Percentiles rank a stretch among this genome's conserved stretches.
Evolutionary conservation across 2,113 vertebrate species (phyloP).

Genomic region (Verasper variegatus): DNA sequence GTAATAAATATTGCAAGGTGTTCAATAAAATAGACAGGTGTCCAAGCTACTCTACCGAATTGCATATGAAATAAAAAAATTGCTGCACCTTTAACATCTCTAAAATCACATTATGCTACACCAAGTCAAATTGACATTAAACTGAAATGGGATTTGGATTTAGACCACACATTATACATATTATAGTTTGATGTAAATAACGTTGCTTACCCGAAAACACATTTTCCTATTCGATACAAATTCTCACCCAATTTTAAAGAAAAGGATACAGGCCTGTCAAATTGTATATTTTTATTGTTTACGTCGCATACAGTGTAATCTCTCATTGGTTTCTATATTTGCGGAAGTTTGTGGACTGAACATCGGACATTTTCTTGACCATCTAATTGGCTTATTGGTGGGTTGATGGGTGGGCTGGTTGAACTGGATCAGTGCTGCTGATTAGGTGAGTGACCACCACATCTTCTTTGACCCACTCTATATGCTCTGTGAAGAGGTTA

Average conservation of each 20-base stretch:
- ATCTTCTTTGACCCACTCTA: conserved; percentile 40
- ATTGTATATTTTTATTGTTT: conserved; percentile 74
- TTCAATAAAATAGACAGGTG: too few species aligned
- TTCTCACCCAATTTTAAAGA: conserved; percentile 17
- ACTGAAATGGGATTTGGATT: too few species aligned
- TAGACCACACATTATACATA: neutral
- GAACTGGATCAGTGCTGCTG: conserved; percentile 43
- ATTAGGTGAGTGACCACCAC: conserved; percentile 34
- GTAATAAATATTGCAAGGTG: too few species aligned
- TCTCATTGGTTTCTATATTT: conserved; percentile 77
- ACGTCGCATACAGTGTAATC: conserved; percentile 82
- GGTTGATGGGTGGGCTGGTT: conserved; percentile 45
- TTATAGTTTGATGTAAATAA: too few species aligned
- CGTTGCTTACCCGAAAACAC: too few species aligned
- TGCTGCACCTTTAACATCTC: neutral
- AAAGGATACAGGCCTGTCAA: conserved; percentile 44
- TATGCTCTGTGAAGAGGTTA: conserved; percentile 22
- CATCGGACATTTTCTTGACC: conserved; percentile 39
- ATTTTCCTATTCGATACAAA: neutral
- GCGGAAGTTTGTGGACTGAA: conserved; percentile 73
- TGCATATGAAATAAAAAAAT: too few species aligned
- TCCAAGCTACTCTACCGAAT: too few species aligned
- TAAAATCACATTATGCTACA: neutral
- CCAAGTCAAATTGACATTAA: neutral
- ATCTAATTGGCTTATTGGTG: conserved; percentile 46